These are phyloP conservation scores for Oithona nana DNA, from an alignment of 2,888 invertebrate genomes.

Conservation along the genomic window DNA sequence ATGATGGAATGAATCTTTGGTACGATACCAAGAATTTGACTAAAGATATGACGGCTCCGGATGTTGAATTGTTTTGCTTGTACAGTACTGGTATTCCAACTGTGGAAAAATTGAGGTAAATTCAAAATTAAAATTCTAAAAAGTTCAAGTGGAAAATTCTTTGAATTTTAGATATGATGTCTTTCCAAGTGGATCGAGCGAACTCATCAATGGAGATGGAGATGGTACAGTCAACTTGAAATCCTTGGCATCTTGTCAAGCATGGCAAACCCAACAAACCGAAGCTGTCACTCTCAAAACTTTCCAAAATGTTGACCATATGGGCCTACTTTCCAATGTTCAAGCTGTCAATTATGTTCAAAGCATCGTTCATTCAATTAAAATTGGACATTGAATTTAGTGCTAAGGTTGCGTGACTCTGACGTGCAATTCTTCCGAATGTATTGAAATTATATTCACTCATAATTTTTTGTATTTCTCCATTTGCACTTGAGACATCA, in stretches of 20 bases:
- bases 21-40: conserved; percentile 53
- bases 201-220: conserved; percentile 73
- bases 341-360: not conserved
- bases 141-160: too few species aligned
- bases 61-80: conserved; percentile 67
- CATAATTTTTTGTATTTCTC: too few species aligned
- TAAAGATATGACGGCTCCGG: conserved; percentile 52
- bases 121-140: too few species aligned
- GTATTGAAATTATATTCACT: too few species aligned
- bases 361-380: not conserved
- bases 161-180: too few species aligned
- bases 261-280: conserved; percentile 39
- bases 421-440: too few species aligned
- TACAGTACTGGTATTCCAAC: conserved; percentile 54
- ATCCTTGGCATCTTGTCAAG: conserved; percentile 61
- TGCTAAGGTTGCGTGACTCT: too few species aligned
- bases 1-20: conserved; percentile 75
- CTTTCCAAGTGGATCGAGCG: too few species aligned
- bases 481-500: too few species aligned
- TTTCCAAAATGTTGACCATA: not conserved
- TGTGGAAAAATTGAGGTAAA: too few species aligned
- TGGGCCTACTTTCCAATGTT: not conserved
- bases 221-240: conserved; percentile 89
- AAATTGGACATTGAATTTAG: too few species aligned
- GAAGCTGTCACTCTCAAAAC: conserved; percentile 14